These are phyloP conservation scores for Drosophila seguyi DNA, from an alignment of 1,140 invertebrate genomes.

Conservation along the genomic window DNA sequence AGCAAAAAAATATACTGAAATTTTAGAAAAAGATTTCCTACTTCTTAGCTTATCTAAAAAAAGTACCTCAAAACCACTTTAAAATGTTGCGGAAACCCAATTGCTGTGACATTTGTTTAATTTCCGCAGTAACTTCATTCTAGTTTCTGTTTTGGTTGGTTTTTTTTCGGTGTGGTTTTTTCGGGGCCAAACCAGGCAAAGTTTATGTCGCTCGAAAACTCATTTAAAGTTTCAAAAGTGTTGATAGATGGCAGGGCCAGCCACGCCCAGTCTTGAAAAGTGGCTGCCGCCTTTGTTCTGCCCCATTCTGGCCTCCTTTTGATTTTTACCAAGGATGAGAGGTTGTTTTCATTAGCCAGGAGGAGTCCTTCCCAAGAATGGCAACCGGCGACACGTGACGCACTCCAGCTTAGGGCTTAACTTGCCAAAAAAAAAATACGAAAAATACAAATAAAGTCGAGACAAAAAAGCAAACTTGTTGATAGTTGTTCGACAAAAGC, in stretches of 20 bases:
- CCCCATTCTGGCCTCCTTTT: slow-evolving; percentile 30
- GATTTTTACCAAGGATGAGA: slow-evolving; percentile 18
- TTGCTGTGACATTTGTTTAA: slow-evolving; percentile 2
- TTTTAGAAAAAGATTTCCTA: too few relatives aligned
- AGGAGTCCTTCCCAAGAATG: slow-evolving; percentile 1
- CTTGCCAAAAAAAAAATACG: neutral
- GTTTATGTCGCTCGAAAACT: slow-evolving; percentile 69
- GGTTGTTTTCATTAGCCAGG: slow-evolving; percentile 60
- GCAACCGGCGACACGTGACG: slow-evolving; percentile 61
- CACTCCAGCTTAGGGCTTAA: slow-evolving; percentile 42
- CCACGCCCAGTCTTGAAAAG: slow-evolving; percentile 39
- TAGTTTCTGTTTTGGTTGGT: slow-evolving; percentile 12
- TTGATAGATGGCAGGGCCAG: slow-evolving; percentile 66
- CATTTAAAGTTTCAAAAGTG: slow-evolving; percentile 81
- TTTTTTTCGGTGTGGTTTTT: slow-evolving; percentile 54
- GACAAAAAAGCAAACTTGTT: slow-evolving; percentile 66
- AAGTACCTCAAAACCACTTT: neutral
- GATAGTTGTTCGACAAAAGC: slow-evolving; percentile 55
- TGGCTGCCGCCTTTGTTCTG: slow-evolving; percentile 26
- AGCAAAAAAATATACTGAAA: too few relatives aligned
- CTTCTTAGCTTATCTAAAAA: neutral
- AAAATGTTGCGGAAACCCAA: neutral
- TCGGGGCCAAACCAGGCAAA: slow-evolving; percentile 40
- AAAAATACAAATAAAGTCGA: slow-evolving; percentile 10
- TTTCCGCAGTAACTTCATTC: slow-evolving; percentile 12